These are phyloP conservation scores for Agrilus planipennis DNA, from an alignment of 1,140 invertebrate genomes.

Conservation along the genomic window DNA sequence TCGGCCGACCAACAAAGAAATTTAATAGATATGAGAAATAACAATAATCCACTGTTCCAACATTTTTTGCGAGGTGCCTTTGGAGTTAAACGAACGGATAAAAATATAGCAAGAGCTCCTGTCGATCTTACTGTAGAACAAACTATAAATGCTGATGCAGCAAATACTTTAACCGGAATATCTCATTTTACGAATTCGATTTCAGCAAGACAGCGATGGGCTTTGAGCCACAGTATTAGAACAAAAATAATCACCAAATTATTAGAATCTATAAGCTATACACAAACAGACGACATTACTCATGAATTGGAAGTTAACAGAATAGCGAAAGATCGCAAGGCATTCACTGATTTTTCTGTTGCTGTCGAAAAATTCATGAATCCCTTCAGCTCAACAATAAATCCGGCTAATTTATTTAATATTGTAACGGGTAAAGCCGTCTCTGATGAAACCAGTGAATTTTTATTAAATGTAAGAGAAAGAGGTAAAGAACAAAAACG, in stretches of 20 bases:
- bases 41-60: too few species aligned
- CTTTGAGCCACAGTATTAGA: conserved; percentile 10
- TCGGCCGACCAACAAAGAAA: too few species aligned
- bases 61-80: conserved; percentile 8
- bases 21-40: too few species aligned
- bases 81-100: conserved; percentile 14
- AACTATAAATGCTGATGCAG: conserved; percentile 28
- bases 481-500: conserved; percentile 11
- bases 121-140: conserved; percentile 17
- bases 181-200: conserved; percentile 18
- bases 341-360: background rate
- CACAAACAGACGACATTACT: conserved; percentile 9
- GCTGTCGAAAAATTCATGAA: background rate
- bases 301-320: conserved; percentile 6
- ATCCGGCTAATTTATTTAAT: conserved; percentile 14
- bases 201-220: conserved; percentile 17
- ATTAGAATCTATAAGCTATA: conserved; percentile 4
- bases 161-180: conserved; percentile 21
- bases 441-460: conserved; percentile 13
- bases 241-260: conserved; percentile 8
- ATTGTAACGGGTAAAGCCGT: conserved; percentile 16
- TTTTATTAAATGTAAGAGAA: conserved; percentile 11
- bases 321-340: conserved; percentile 7
- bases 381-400: too few species aligned
- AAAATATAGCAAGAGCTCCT: conserved; percentile 9